A percentile compares a stretch with the other conserved stretches of the same genome.
These are phyloP conservation scores for Athene noctua DNA, from an alignment of 2,113 vertebrate species.

Conservation along the genomic window DNA sequence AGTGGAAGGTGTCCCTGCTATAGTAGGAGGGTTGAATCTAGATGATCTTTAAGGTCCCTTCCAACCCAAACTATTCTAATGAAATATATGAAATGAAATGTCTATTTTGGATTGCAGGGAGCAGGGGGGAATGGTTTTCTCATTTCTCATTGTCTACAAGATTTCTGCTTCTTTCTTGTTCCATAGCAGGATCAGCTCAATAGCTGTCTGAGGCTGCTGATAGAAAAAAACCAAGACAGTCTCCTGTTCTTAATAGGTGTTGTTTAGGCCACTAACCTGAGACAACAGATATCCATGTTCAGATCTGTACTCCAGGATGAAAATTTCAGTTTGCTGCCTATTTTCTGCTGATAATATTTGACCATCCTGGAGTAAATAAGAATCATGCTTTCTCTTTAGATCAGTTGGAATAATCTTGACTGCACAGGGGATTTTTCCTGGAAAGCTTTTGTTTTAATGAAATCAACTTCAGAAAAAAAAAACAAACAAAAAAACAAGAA, in stretches of 20 bases:
- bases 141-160: not conserved
- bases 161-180: not conserved
- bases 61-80: not conserved
- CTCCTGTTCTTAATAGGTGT: not conserved
- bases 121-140: not conserved
- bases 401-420: not conserved
- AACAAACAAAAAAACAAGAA: no score
- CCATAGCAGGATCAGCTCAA: not conserved
- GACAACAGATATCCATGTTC: not conserved
- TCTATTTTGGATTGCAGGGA: not conserved
- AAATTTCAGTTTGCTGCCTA: not conserved
- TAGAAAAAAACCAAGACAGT: not conserved
- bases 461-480: no score
- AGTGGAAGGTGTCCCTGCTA: no score
- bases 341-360: not conserved
- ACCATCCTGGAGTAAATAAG: not conserved
- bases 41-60: no score
- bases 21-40: no score
- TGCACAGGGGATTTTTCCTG: not conserved
- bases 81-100: not conserved
- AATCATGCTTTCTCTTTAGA: not conserved
- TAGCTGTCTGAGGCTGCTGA: not conserved
- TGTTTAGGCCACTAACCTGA: not conserved
- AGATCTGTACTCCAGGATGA: not conserved
- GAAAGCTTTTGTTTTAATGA: not conserved